These are phyloP conservation scores for Peucedramus taeniatus DNA, from an alignment of 2,113 vertebrate genomes.

Conservation along the genomic window DNA sequence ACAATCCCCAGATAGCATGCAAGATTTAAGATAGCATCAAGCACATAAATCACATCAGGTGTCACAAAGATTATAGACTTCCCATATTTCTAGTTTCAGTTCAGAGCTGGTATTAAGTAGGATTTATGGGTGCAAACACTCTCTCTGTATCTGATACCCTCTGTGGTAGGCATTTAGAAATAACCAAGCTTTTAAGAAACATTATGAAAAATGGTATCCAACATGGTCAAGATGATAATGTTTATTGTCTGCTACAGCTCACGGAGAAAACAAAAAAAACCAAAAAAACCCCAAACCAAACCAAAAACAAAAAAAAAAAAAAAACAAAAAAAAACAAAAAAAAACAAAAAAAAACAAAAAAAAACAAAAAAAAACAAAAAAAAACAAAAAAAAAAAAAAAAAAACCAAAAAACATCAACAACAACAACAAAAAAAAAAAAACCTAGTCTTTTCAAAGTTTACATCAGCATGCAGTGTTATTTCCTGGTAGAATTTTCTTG, in stretches of 20 bases:
- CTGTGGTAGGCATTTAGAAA: neutral
- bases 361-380: too few species aligned
- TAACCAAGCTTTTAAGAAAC: neutral
- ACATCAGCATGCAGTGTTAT: neutral
- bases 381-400: too few species aligned
- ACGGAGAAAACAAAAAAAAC: neutral
- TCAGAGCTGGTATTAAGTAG: neutral
- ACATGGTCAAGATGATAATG: neutral
- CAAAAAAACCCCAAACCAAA: too few species aligned
- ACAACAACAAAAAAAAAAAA: too few species aligned
- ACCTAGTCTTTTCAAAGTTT: neutral
- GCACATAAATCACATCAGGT: neutral
- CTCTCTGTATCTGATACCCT: neutral
- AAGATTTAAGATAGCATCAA: neutral
- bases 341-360: too few species aligned
- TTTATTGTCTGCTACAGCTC: neutral
- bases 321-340: too few species aligned
- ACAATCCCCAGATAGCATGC: neutral
- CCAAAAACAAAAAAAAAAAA: too few species aligned
- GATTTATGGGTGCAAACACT: neutral
- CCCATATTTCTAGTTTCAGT: neutral
- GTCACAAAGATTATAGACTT: neutral
- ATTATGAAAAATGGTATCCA: neutral
- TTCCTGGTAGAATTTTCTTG: constrained; percentile 45
- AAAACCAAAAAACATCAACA: too few species aligned